Evolutionary conservation across 2,888 invertebrate genomes (phyloP).

Genomic region (Calameuta pallipes): DNA sequence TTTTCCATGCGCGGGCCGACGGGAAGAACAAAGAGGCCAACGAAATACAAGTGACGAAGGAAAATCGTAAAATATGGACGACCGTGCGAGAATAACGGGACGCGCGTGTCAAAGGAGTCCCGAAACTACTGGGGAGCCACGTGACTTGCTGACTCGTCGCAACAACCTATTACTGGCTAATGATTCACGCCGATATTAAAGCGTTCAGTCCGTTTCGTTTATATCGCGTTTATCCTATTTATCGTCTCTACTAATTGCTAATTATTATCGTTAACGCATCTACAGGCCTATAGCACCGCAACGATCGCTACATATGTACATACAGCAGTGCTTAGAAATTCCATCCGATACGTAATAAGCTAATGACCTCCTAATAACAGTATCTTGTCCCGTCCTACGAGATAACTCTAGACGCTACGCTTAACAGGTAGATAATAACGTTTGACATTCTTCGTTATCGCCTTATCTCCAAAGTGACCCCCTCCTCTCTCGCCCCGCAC

Average conservation of each 20-base stretch:
- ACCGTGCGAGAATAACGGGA: too few species aligned
- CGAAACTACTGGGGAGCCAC: too few species aligned
- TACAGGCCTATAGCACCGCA: neutral
- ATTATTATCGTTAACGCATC: neutral
- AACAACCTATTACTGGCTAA: neutral
- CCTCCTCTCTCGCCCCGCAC: too few species aligned
- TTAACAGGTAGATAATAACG: neutral
- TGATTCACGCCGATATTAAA: neutral
- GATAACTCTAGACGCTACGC: neutral
- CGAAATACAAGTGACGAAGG: neutral
- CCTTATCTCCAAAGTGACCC: neutral
- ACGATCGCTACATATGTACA: neutral
- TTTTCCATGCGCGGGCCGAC: neutral
- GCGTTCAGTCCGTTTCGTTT: neutral
- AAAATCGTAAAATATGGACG: too few species aligned
- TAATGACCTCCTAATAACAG: neutral
- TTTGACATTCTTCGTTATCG: neutral
- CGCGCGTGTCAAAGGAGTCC: too few species aligned
- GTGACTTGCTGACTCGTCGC: neutral
- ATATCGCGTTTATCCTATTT: neutral
- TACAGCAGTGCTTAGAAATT: neutral
- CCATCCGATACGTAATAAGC: neutral
- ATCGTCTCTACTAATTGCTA: neutral
- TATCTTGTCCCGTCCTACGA: neutral
- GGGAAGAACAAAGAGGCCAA: neutral